Base-by-base conservation (phyloP, 2,113 vertebrate genomes). In the Lucifuga dentata region DNA sequence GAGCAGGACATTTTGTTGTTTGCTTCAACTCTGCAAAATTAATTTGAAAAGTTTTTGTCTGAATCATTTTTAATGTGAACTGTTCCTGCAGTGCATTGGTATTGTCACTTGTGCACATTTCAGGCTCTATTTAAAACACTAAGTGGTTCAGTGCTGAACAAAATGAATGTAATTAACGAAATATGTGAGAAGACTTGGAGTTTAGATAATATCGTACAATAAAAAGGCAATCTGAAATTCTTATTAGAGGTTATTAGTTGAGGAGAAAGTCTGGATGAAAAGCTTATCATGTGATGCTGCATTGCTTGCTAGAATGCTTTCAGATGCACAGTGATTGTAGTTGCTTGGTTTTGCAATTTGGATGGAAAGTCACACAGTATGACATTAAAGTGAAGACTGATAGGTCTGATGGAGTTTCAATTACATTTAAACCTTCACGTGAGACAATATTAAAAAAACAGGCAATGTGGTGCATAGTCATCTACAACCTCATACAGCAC, bases 311-410 rank as follows among this genome's bases (percentile, higher is more conserved):
- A 9, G 32, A 21, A 48, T 16, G 38, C n/a, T 19, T 9, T 44
- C 38, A 36, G 5, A 52, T 44, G 36, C 8, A 24, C 4, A 4
- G n/a, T 1, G 23, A 23, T 40, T 20, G 20, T 2, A 20, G 20
- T 12, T 61, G 32, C 12, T 9, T 41, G 6, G 32, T 16, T 62
- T 44, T 55, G 16, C 44, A 36, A 41, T 40, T 41, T 41, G 15
- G 3, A 63, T 58, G 36, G 15, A 44, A 46, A 55, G 10, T 12
- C 21, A 17, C 5, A 13, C 26, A 3, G 49, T 32, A n/a, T 29
- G n/a, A 33, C 19, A 13, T 29, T 58, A 1, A 48, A 33, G 43
- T 32, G 24, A 12, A 39, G 13, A 15, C 21, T 40, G 8, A 41
- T 35, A 35, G 33, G 26, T 29, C 7, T 29, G 26, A 29, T 7